A percentile compares a stretch with the other conserved stretches of the same genome.
Conservation (phyloP, 2,888 invertebrate species). For the Neoascia interrupta region DNA sequence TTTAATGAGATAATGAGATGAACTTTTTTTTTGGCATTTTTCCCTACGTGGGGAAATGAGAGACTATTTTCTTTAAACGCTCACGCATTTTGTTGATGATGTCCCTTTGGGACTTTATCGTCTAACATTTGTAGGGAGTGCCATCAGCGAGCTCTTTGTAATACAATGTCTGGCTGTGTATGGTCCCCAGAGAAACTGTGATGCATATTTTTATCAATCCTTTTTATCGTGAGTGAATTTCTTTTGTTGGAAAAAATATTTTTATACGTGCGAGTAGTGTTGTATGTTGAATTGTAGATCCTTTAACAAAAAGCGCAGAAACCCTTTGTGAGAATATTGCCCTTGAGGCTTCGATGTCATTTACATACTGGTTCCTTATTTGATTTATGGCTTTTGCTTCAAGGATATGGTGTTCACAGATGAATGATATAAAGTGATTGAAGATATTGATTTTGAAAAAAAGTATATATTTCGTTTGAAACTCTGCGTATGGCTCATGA, state of each 20-base stretch:
- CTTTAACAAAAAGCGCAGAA: constrained; percentile 19
- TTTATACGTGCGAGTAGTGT: neutral
- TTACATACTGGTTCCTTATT: constrained; percentile 25
- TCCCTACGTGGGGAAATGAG: neutral
- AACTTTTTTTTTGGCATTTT: constrained; percentile 34
- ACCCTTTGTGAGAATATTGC: constrained; percentile 42
- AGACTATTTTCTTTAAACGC: constrained; percentile 33
- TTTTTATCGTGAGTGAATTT: constrained; percentile 40
- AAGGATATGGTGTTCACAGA: too few species aligned
- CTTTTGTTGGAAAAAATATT: constrained; percentile 20
- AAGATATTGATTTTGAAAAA: too few species aligned
- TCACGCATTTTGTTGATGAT: constrained; percentile 46
- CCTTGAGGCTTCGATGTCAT: constrained; percentile 45
- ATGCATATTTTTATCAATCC: constrained; percentile 52
- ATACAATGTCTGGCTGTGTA: constrained; percentile 29
- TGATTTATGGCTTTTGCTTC: constrained; percentile 26
- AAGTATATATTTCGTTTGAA: too few species aligned
- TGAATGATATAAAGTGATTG: too few species aligned
- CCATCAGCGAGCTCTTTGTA: neutral
- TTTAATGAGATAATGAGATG: constrained; percentile 69
- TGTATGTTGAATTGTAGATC: neutral
- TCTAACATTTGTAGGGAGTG: constrained; percentile 2
- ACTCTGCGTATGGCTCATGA: too few species aligned
- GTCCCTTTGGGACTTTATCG: constrained; percentile 20
- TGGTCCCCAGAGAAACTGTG: constrained; percentile 29